These are phyloP conservation scores for Dolichopus griseipennis DNA, from an alignment of 2,888 invertebrate species.

Conservation along the genomic window DNA sequence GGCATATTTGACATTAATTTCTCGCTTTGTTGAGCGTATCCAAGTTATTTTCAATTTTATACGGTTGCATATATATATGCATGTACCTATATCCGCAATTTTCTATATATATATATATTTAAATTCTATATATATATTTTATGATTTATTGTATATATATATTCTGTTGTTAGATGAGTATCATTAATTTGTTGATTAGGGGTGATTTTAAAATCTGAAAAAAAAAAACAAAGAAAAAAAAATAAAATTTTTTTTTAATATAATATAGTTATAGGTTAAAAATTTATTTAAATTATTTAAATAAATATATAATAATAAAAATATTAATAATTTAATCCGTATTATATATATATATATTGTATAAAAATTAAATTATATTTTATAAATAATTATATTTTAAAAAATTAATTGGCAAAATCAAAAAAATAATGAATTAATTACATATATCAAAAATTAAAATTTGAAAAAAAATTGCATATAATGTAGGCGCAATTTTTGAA, in stretches of 20 bases:
- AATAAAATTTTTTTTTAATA: background rate
- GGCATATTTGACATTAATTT: constrained; percentile 6
- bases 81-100: background rate
- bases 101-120: background rate
- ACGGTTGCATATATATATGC: background rate
- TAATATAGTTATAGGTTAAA: background rate
- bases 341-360: too few species aligned
- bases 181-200: background rate
- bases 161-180: background rate
- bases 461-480: too few species aligned
- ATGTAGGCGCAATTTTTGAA: too few species aligned
- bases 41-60: background rate
- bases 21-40: constrained; percentile 4
- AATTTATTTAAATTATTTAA: too few species aligned
- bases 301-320: too few species aligned
- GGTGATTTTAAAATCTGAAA: constrained; percentile 4
- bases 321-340: too few species aligned
- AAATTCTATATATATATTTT: background rate
- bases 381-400: too few species aligned
- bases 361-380: too few species aligned
- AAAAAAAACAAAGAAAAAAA: background rate
- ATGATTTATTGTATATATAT: too few species aligned
- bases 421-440: too few species aligned
- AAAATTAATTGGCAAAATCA: too few species aligned
- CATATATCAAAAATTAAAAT: too few species aligned